Conservation (phyloP, 2,888 invertebrate genomes). For the Zygaena filipendulae region DNA sequence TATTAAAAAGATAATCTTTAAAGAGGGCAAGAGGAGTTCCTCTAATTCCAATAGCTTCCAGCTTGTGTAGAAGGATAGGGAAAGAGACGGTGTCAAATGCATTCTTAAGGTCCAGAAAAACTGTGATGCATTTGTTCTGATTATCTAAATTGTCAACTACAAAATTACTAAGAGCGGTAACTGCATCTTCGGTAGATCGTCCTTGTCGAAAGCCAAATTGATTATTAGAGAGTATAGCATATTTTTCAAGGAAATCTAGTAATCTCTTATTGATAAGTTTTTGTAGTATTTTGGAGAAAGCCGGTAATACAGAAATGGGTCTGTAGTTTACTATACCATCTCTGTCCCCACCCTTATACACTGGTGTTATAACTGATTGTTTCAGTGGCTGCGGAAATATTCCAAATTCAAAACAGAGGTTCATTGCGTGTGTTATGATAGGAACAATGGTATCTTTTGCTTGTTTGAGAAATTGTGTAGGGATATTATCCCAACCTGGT, state of each 20-base stretch:
- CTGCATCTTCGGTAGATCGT: constrained; percentile 7
- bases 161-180: constrained; percentile 1
- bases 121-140: constrained; percentile 3
- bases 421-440: constrained; percentile 1
- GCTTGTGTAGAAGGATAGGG: constrained; percentile 7
- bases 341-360: constrained; percentile 5
- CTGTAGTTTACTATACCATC: constrained; percentile 2
- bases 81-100: constrained; percentile 8
- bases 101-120: constrained; percentile 8
- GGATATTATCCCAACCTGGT: constrained; percentile 6
- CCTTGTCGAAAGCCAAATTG: constrained; percentile 9
- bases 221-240: constrained; percentile 2
- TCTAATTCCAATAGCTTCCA: constrained; percentile 11
- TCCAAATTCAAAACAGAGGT: constrained; percentile 2
- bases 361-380: constrained; percentile 3
- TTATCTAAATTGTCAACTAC: constrained; percentile 5
- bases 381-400: constrained; percentile 2
- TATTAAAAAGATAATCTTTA: constrained; percentile 5
- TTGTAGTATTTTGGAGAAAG: neutral
- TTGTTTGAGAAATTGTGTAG: constrained; percentile 3
- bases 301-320: constrained; percentile 1
- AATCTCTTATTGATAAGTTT: no score
- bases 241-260: constrained; percentile 6
- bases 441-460: constrained; percentile 1
- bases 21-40: constrained; percentile 6